These are phyloP conservation scores for Chiloscyllium plagiosum DNA, from an alignment of 2,113 vertebrate genomes.

Conservation along the genomic window DNA sequence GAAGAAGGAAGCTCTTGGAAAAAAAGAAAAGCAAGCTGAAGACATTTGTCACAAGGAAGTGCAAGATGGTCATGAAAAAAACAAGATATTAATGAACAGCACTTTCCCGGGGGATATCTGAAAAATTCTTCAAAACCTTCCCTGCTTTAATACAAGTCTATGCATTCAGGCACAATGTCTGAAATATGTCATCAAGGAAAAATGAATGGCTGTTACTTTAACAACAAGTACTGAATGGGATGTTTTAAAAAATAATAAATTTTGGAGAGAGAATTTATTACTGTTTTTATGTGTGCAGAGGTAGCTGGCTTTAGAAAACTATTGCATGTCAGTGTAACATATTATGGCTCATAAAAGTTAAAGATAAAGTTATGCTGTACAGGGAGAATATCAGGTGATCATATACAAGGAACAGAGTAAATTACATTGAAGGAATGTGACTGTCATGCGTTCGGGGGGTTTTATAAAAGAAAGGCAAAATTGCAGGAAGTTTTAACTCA, in stretches of 20 bases:
- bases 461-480: not conserved
- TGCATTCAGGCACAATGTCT: not conserved
- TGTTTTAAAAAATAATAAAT: not conserved
- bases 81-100: not conserved
- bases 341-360: not conserved
- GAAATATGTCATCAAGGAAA: not conserved
- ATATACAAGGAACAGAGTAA: not conserved
- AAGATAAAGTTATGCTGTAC: not conserved
- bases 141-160: not conserved
- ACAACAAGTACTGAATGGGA: not conserved
- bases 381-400: not conserved
- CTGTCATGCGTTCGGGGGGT: not conserved
- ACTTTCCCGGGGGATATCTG: not conserved
- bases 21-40: not conserved
- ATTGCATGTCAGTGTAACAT: not conserved
- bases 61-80: not conserved
- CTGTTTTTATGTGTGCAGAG: not conserved
- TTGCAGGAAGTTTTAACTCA: not conserved
- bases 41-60: not conserved
- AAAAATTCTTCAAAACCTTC: not conserved
- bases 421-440: not conserved
- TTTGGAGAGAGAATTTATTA: not conserved
- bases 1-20: not conserved
- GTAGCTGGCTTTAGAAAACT: constrained; percentile 8
- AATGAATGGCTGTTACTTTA: not conserved